Evolutionary conservation across 2,797 vertebrate species (phyloP), one percentile per base, ranked within the genome.

Genomic region (Bradypodion ventrale): DNA sequence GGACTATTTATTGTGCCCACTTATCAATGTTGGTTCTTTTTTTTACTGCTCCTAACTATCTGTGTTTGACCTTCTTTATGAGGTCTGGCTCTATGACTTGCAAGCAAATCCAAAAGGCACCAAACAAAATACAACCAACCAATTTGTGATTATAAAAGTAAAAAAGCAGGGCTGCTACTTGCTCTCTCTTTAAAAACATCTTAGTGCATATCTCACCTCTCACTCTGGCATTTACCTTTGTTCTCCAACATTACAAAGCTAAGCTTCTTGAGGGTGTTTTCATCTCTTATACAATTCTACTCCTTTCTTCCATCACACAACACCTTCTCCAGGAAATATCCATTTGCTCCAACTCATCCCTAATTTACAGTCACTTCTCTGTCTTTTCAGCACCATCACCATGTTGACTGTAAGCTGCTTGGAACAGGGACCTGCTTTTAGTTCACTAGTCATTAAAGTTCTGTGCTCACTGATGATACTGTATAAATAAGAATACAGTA

Each of bases 1-100:
- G 46, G 35, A 69, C 72, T 27, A 60, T 87, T 84, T 84, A 62
- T 75, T 21, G 65, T 56, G 1, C 74, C 37, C 0, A 1, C n/a
- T 35, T 85, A 78, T 81, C 56, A 82, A 60, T 78, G 35, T 65
- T 85, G 60, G 6, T 85, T 78, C 74, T 85, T 42, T n/a, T n/a
- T n/a, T 5, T 73, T 37, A 42, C 68, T 40, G 68, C 37, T 40
- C 7, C 68, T 21, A 42, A 21, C 68, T 40, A 25, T 70, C 37
- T 12, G 8, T 70, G 37, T 12, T 87, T 59, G 12, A 77, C 77
- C 66, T 84, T 56, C 44, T 12, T 13, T 76, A 16, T 46, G 32
- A 62, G 73, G 70, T 63, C 44, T 37, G 59, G 66, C 63, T 56
- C 42, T n/a, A 65, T 65, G 60, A 79, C 25, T 35, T 40, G 37